A percentile compares a stretch with the other conserved stretches of the same genome.
These are phyloP conservation scores for Drosophila pseudoananassae DNA, from an alignment of 1,140 invertebrate genomes.

Conservation along the genomic window DNA sequence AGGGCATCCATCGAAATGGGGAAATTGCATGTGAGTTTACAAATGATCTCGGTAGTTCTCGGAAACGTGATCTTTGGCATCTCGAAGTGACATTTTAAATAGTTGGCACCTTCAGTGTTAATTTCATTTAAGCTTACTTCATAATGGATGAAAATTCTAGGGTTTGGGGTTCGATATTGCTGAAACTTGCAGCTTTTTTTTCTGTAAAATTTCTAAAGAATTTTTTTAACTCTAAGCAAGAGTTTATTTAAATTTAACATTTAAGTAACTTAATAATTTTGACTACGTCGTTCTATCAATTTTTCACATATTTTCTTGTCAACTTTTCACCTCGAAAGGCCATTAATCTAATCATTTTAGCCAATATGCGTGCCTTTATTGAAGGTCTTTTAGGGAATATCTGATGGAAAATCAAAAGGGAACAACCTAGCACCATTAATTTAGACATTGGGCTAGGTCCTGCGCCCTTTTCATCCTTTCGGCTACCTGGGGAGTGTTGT, in stretches of 20 bases:
- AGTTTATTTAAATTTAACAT: too few relatives aligned
- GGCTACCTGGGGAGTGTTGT: constrained; percentile 24
- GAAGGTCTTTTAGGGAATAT: constrained; percentile 36
- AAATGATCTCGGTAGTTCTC: not conserved
- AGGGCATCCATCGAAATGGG: constrained; percentile 53
- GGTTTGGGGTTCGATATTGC: not conserved
- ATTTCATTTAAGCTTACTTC: constrained; percentile 6
- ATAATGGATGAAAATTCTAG: not conserved
- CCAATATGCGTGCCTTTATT: constrained; percentile 59
- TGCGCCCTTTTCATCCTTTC: constrained; percentile 5
- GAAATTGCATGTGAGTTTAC: constrained; percentile 68
- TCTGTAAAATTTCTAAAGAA: too few relatives aligned
- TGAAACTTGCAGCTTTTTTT: too few relatives aligned
- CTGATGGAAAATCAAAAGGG: constrained; percentile 44
- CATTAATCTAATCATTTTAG: constrained; percentile 46
- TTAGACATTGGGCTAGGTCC: constrained; percentile 56
- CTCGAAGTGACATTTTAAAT: too few relatives aligned
- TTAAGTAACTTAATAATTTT: too few relatives aligned
- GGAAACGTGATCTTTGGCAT: constrained; percentile 13
- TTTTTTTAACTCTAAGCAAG: too few relatives aligned
- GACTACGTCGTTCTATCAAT: not conserved
- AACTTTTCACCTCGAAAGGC: constrained; percentile 24
- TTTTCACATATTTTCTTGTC: constrained; percentile 17
- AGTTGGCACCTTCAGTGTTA: not conserved
- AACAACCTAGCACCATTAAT: constrained; percentile 40